Evolutionary conservation across 2,113 vertebrate species (phyloP).

Genomic region (Trogon surrucura): DNA sequence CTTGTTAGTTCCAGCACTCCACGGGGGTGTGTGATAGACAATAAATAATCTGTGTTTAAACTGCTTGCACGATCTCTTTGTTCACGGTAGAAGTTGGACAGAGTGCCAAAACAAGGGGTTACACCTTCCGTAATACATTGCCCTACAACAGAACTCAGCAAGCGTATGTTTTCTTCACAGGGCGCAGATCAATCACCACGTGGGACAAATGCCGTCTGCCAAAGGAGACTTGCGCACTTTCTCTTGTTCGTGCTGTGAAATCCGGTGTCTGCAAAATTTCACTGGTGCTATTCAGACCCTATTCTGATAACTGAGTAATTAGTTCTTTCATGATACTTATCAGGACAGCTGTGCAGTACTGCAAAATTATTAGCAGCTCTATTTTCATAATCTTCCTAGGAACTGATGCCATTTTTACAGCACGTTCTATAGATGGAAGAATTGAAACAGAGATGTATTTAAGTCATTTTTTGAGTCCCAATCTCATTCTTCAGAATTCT

Average conservation of each 20-base stretch:
- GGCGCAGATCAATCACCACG: rapidly evolving
- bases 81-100: rapidly evolving
- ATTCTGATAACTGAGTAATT: slow-evolving; percentile 2
- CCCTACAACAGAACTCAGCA: neutral
- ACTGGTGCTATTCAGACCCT: slow-evolving; percentile 1
- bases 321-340: neutral
- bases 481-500: neutral
- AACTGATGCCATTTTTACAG: slow-evolving; percentile 19
- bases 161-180: neutral
- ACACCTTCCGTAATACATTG: neutral
- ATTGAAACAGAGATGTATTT: neutral
- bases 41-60: neutral
- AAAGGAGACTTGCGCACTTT: neutral
- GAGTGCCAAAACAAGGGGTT: neutral
- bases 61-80: neutral
- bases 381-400: slow-evolving; percentile 2
- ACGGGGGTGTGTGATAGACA: neutral
- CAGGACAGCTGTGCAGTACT: slow-evolving; percentile 19
- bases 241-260: neutral
- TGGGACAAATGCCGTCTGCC: neutral
- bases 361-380: slow-evolving; percentile 21
- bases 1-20: neutral
- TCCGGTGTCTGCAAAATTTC: neutral
- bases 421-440: slow-evolving; percentile 6
- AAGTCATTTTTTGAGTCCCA: neutral